Conservation (phyloP, 2,797 vertebrate species). For the Cryptoblepharus egeriae region DNA sequence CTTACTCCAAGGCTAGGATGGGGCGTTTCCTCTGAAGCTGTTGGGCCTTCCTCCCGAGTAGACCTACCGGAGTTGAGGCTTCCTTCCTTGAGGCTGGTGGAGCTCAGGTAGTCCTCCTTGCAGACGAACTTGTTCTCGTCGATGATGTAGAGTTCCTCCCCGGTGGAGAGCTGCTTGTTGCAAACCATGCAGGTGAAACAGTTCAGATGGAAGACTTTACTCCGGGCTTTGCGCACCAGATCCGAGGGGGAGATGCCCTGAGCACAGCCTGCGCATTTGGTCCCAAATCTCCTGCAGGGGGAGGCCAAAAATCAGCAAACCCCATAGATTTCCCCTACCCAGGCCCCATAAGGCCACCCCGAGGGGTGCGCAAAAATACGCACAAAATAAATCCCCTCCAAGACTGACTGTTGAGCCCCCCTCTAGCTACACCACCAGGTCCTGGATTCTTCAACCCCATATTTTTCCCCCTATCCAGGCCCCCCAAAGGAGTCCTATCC, state of each 20-base stretch:
- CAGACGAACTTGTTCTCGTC: slow-evolving; percentile 99
- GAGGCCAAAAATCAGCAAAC: too few species aligned
- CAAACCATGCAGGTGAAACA: slow-evolving; percentile 99
- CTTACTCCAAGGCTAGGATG: too few species aligned
- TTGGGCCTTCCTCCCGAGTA: too few species aligned
- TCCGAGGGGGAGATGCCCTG: slow-evolving; percentile 98
- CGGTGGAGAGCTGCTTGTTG: slow-evolving; percentile 98
- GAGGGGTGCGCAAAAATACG: too few species aligned
- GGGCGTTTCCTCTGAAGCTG: too few species aligned
- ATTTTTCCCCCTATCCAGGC: too few species aligned
- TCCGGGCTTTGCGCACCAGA: slow-evolving; percentile 93
- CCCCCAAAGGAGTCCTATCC: too few species aligned
- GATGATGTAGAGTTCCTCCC: slow-evolving; percentile 98
- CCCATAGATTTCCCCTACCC: not conserved
- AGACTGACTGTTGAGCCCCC: too few species aligned
- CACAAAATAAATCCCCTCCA: too few species aligned
- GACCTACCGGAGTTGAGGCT: slow-evolving; percentile 96
- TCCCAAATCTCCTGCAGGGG: slow-evolving; percentile 91
- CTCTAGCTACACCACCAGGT: too few species aligned
- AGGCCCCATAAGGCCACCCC: too few species aligned
- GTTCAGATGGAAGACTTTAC: slow-evolving; percentile 99
- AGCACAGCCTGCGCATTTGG: slow-evolving; percentile 94
- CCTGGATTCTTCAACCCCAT: too few species aligned
- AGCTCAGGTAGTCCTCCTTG: slow-evolving; percentile 96
- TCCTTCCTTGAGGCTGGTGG: slow-evolving; percentile 89